Evolutionary conservation across 2,888 invertebrate species (phyloP).

Genomic region (Torymus aiolomorphi): DNA sequence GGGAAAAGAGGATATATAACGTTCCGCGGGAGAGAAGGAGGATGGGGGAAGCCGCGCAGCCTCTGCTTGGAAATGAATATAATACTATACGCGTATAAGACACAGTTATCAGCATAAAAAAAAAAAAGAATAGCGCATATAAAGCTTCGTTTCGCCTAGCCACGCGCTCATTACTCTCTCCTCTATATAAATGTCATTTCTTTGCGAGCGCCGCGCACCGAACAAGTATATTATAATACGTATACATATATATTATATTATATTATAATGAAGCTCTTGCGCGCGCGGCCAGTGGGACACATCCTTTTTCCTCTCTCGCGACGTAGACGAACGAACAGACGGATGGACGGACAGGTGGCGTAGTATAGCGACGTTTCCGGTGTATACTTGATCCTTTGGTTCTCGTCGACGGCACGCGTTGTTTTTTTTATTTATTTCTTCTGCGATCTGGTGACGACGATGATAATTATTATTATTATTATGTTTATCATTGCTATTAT

Average conservation of each 20-base stretch:
- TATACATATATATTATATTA: too few species aligned
- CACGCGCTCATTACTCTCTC: not conserved
- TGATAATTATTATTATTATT: too few species aligned
- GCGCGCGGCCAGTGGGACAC: too few species aligned
- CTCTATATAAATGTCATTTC: not conserved
- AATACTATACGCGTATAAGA: too few species aligned
- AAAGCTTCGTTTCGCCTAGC: slow-evolving; percentile 12
- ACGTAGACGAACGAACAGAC: too few species aligned
- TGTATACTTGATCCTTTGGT: slow-evolving; percentile 23
- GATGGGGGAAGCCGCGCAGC: slow-evolving; percentile 10
- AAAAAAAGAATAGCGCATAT: not conserved
- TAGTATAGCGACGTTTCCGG: slow-evolving; percentile 6
- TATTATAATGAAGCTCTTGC: too few species aligned
- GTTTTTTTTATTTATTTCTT: not conserved
- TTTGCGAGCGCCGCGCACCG: too few species aligned
- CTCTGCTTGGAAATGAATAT: slow-evolving; percentile 12
- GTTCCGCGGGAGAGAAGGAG: not conserved
- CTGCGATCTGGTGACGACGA: too few species aligned
- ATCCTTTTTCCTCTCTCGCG: too few species aligned
- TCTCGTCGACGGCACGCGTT: slow-evolving; percentile 9
- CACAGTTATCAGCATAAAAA: slow-evolving; percentile 22
- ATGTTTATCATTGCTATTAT: not conserved
- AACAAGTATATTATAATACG: too few species aligned
- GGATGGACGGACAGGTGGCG: too few species aligned
- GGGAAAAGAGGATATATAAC: too few species aligned